A percentile compares a stretch with the other conserved stretches of the same genome.
Conservation (phyloP, 2,113 vertebrate genomes). For the Passer montanus region DNA sequence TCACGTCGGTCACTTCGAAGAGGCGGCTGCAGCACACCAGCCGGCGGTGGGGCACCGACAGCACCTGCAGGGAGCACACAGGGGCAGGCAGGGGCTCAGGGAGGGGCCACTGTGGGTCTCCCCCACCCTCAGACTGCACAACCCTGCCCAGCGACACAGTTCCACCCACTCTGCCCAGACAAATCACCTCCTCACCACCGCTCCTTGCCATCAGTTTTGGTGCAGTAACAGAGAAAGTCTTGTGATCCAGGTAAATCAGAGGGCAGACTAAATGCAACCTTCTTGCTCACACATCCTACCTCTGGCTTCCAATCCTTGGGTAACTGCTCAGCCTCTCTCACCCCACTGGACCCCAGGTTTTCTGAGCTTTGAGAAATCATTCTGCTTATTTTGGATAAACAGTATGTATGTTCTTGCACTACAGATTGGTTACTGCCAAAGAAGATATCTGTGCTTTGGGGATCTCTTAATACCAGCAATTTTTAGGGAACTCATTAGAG, state of each 20-base stretch:
- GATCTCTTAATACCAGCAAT: neutral
- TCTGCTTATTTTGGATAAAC: neutral
- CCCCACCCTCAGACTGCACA: neutral
- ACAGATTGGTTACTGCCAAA: neutral
- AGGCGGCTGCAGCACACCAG: slow-evolving; percentile 98
- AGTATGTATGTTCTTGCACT: neutral
- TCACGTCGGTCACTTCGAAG: slow-evolving; percentile 94
- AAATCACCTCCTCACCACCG: neutral
- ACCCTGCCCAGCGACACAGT: neutral
- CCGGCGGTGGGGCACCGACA: slow-evolving; percentile 93
- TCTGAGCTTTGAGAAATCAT: neutral
- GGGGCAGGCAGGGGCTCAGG: neutral
- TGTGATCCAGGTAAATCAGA: neutral
- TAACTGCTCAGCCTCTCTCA: neutral
- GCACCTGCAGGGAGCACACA: slow-evolving; percentile 78
- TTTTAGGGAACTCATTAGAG: neutral
- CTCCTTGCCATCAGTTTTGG: neutral
- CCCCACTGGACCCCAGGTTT: neutral
- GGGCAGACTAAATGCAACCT: neutral
- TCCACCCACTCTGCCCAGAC: neutral
- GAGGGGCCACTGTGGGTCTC: neutral
- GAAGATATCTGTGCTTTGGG: neutral
- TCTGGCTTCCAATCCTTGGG: neutral
- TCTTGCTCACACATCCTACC: neutral
- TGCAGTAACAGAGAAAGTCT: neutral